Base-by-base conservation (phyloP, 2,797 vertebrate species). In the Pelochelys cantorii region DNA sequence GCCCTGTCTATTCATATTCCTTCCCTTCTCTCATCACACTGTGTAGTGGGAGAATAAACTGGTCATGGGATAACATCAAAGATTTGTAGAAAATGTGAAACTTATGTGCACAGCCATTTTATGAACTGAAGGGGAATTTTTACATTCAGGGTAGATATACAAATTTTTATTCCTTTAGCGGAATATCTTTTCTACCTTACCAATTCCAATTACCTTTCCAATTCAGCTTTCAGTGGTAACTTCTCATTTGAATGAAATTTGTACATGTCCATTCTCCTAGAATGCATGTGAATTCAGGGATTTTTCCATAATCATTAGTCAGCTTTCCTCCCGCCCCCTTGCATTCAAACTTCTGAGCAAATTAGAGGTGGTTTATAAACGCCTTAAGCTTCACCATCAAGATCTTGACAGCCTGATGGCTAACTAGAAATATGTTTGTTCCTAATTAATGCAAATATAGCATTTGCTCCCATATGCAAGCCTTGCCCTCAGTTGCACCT, bases 331-430 rank as follows among this genome's bases (percentile, higher is more conserved):
- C n/a, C n/a, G n/a, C n/a, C n/a, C n/a, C 34, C 48, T 91, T 78
- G 48, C 31, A 78, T n/a, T 56, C 7, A 78, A 15, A 90, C 79
- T 92, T 93, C 87, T 90, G 60, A 87, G 81, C 57, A 81, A 74
- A 81, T 31, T 52, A 79, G 37, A 83, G 22, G 53, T 90, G 68
- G 62, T 86, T 94, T 84, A 85, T 81, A 25, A 37, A 65, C 31
- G 53, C 55, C 57, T 78, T 53, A 80, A 48, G 54, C 2, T 85
- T 80, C 82, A 7, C 77, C 86, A 68, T 80, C 90, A 84, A 89
- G 79, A 87, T 27, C 68, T 1, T 60, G 79, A 86, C 79, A 65
- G 23, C 84, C n/a, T 68, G 89, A 25, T 84, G n/a, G 89, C 57
- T 90, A 86, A 84, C 17, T 78, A 0, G 84, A 92, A 93, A 82